Conservation (phyloP, 2,113 vertebrate genomes). For the Empidonax alnorum region DNA sequence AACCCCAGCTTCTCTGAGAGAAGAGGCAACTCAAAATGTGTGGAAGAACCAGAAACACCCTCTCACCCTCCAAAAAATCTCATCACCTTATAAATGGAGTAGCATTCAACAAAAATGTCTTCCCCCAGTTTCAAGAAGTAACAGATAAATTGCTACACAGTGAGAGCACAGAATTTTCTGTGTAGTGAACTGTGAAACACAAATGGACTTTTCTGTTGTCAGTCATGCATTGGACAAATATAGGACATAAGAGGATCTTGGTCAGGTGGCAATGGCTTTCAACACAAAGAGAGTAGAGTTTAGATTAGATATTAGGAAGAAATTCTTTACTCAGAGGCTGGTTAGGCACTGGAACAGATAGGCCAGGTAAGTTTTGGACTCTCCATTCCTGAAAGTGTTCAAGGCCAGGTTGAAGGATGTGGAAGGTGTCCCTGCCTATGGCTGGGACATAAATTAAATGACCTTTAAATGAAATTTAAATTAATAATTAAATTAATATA, state of each 20-base stretch:
- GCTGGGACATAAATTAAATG: neutral
- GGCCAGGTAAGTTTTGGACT: neutral
- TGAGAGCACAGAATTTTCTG: neutral
- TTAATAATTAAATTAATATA: too few species aligned
- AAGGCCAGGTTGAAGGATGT: neutral
- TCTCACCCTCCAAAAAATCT: neutral
- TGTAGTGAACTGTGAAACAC: neutral
- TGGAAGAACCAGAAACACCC: neutral
- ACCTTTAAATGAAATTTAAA: neutral
- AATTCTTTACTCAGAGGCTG: neutral
- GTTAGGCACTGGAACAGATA: neutral
- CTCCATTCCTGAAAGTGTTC: neutral
- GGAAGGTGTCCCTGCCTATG: neutral
- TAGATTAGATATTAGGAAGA: neutral
- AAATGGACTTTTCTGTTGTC: neutral
- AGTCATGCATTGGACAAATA: neutral
- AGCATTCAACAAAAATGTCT: neutral
- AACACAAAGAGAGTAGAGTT: neutral
- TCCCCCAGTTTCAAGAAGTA: neutral
- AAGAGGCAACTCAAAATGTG: neutral
- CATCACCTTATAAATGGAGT: neutral
- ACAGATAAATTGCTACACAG: neutral
- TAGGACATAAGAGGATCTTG: neutral
- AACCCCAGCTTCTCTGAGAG: neutral
- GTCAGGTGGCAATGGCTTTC: neutral